These are phyloP conservation scores for Tholera decimalis DNA, from an alignment of 2,888 invertebrate genomes.

Conservation along the genomic window DNA sequence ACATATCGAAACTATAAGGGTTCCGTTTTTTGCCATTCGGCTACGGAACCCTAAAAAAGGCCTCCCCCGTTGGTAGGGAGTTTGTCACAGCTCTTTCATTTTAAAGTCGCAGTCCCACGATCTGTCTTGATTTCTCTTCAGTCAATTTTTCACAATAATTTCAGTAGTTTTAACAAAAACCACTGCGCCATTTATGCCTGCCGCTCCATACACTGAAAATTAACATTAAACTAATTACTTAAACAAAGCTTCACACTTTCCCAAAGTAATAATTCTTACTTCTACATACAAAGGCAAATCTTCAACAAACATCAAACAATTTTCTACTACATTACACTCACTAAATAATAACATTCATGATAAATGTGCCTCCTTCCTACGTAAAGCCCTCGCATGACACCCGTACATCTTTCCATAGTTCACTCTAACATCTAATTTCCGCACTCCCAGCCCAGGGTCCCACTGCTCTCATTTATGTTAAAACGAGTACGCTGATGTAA, in stretches of 20 bases:
- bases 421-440: conserved; percentile 74
- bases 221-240: too few relatives aligned
- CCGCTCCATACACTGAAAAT: too few relatives aligned
- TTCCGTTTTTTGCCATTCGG: too few relatives aligned
- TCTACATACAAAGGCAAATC: conserved; percentile 18
- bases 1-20: too few relatives aligned
- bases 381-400: conserved; percentile 4
- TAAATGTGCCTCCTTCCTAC: conserved; percentile 28
- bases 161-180: too few relatives aligned
- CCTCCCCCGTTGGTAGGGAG: too few relatives aligned
- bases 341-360: conserved; percentile 31
- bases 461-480: conserved; percentile 59
- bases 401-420: conserved; percentile 38
- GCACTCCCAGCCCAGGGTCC: conserved; percentile 27
- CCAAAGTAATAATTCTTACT: not conserved
- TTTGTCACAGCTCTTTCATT: too few relatives aligned
- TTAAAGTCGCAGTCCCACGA: too few relatives aligned
- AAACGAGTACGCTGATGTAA: not conserved
- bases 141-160: too few relatives aligned
- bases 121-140: too few relatives aligned
- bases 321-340: conserved; percentile 15
- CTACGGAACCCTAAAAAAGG: too few relatives aligned
- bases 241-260: not conserved
- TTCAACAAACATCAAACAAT: conserved; percentile 15
- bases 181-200: too few relatives aligned